These are phyloP conservation scores for Colinus virginianus DNA, from an alignment of 2,113 vertebrate genomes.

Conservation along the genomic window DNA sequence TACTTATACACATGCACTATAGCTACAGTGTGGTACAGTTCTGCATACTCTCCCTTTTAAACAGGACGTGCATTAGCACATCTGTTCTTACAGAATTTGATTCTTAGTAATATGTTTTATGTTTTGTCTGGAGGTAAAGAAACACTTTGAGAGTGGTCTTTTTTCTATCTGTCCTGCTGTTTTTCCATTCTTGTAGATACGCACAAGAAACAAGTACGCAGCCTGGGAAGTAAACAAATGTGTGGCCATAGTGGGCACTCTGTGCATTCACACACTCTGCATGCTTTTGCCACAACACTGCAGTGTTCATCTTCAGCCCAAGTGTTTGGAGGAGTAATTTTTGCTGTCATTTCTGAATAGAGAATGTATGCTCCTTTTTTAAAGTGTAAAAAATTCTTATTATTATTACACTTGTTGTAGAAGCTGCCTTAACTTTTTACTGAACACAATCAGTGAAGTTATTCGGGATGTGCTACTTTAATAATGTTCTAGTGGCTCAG, in stretches of 20 bases:
- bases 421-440: not conserved
- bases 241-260: not conserved
- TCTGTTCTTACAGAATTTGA: not conserved
- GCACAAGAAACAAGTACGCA: not conserved
- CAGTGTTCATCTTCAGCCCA: not conserved
- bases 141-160: not conserved
- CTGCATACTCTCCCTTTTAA: not conserved
- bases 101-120: not conserved
- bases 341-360: not conserved
- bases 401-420: not conserved
- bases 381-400: not conserved
- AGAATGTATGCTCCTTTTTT: not conserved
- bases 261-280: accelerated
- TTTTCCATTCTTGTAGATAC: accelerated
- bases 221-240: not conserved
- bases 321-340: not conserved
- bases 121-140: not conserved
- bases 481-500: not conserved
- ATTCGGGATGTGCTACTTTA: not conserved
- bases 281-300: not conserved
- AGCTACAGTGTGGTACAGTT: not conserved
- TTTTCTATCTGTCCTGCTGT: not conserved
- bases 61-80: not conserved
- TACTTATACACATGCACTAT: not conserved
- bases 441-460: not conserved